Evolutionary conservation across 2,888 invertebrate species (phyloP).

Genomic region (Perdita meconis): DNA sequence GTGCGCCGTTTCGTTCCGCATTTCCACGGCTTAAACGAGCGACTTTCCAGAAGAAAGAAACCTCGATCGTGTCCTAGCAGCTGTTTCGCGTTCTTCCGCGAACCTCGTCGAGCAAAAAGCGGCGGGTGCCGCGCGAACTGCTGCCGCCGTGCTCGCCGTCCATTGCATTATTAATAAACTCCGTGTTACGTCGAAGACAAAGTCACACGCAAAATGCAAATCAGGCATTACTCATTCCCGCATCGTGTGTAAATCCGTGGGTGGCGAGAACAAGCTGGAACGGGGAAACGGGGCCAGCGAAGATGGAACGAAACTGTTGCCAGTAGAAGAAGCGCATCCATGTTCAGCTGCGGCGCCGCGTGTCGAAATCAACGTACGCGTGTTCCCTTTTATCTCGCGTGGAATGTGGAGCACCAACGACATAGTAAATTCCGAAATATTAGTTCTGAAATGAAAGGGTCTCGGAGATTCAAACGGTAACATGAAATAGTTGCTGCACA

Average conservation of each 20-base stretch:
- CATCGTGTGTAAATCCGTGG: constrained; percentile 62
- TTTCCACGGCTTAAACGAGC: constrained; percentile 27
- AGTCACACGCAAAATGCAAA: constrained; percentile 81
- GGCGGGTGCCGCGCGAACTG: neutral
- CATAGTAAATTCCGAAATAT: neutral
- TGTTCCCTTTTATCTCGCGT: neutral
- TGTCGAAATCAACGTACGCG: constrained; percentile 8
- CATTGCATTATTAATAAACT: constrained; percentile 80
- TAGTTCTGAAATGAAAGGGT: neutral
- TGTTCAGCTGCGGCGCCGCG: constrained; percentile 9
- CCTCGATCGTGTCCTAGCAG: neutral
- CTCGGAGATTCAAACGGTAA: neutral
- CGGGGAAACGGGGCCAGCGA: constrained; percentile 36
- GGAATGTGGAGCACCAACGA: neutral
- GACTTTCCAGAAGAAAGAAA: neutral
- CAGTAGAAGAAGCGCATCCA: constrained; percentile 21
- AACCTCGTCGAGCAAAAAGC: neutral
- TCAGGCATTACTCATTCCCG: constrained; percentile 74
- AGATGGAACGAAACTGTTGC: neutral
- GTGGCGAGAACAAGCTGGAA: constrained; percentile 31
- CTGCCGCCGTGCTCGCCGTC: constrained; percentile 40
- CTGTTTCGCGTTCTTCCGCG: neutral
- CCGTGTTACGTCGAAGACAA: constrained; percentile 74
- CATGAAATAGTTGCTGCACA: too few relatives aligned
- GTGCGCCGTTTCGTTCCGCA: constrained; percentile 13